Percentiles rank a stretch among this genome's conserved stretches.
Conservation (phyloP, 2,113 vertebrate genomes). For the Tonatia bakeri region DNA sequence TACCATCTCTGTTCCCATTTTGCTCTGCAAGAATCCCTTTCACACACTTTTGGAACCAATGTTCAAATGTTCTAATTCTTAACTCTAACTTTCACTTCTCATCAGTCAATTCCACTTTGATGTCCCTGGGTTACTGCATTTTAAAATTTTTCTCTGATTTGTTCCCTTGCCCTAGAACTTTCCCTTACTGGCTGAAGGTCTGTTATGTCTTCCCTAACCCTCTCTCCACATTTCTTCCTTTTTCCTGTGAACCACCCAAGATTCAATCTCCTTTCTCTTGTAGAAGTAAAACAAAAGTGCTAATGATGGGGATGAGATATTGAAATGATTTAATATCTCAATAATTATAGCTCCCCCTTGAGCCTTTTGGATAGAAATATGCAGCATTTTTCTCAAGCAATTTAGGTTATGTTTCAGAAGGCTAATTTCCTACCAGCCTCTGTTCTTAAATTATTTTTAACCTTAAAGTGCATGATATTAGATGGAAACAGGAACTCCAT, state of each 20-base stretch:
- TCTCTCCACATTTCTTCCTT: not conserved
- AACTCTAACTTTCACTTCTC: not conserved
- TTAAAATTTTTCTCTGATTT: not conserved
- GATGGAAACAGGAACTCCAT: not conserved
- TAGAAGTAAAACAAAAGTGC: constrained; percentile 23
- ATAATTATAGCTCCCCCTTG: not conserved
- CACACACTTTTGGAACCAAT: not conserved
- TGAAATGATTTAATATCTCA: constrained; percentile 27
- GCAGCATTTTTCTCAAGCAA: not conserved
- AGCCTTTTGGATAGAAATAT: not conserved
- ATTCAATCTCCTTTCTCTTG: not conserved
- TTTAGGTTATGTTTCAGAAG: constrained; percentile 8
- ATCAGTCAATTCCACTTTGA: not conserved
- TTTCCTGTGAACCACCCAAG: not conserved
- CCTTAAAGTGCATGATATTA: not conserved
- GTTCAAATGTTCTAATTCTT: not conserved
- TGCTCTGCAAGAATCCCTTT: not conserved
- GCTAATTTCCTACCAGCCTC: not conserved
- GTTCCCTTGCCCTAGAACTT: not conserved
- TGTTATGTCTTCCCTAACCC: not conserved
- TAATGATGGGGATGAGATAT: not conserved
- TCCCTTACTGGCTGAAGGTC: not conserved
- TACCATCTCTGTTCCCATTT: not conserved
- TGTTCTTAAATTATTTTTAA: constrained; percentile 16
- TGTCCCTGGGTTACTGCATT: not conserved